Evolutionary conservation across 2,888 invertebrate genomes (phyloP), one percentile per base, ranked within the genome.

Genomic region (Cecidostiba fungosa): DNA sequence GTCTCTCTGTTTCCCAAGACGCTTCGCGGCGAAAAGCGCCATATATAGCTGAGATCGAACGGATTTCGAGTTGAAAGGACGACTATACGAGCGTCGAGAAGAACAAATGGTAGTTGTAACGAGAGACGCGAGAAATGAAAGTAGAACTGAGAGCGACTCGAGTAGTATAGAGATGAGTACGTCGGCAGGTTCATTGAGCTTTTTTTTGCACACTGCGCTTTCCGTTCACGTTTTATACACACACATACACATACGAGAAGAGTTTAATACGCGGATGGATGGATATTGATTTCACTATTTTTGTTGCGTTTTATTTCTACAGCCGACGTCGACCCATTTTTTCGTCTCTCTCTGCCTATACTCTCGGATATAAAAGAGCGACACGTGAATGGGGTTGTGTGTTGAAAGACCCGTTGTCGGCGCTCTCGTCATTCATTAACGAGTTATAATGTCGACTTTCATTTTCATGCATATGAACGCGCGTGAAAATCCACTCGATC

Each of bases 181-280:
- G 62, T 87, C 88, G 89, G 90, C 90, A 23, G 90, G 91, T 91
- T 92, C 92, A 92, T 92, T 92, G 91, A 92, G 92, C 91, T 83
- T 66, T 66, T n/a, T 43, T 43, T 72, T 72, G 10, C 10, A 26
- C 62, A 47, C 32, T 32, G 32, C 32, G 19, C 36, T 23, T 50
- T n/a, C 43, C 73, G n/a, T 29, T 23, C 16, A 76, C 76, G 32
- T 43, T 77, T 16, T 23, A 23, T 19, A 36, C 23, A 19, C 43
- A 16, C 23, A 43, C 43, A 6, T 26, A 23, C 14, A 32, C 19
- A 74, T 32, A 32, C 26, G n/a, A 32, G 26, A 32, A 39, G 39
- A 10, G 70, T 12, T 77, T 54, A 54, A 72, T 43, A 73, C 32
- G 23, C 26, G 36, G 62, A 23, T 59, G 19, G 36, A 59, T 76